These are phyloP conservation scores for Pyrrhosoma nymphula DNA, from an alignment of 2,888 invertebrate genomes.

Conservation along the genomic window DNA sequence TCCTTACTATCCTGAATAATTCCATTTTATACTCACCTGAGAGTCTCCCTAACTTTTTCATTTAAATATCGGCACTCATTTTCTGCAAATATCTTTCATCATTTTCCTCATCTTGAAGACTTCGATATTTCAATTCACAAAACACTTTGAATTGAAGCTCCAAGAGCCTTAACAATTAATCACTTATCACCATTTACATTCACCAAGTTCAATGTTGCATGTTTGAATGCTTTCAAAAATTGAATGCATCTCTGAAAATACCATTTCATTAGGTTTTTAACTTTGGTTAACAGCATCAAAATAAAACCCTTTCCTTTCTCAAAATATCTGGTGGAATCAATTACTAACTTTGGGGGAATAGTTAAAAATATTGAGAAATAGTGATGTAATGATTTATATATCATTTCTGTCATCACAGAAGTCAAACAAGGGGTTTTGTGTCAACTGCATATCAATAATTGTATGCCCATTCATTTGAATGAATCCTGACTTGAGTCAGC, in stretches of 20 bases:
- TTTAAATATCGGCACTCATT: background rate
- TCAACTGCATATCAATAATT: background rate
- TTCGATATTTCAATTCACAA: no score
- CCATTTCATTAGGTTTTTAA: background rate
- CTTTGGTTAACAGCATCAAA: conserved; percentile 16
- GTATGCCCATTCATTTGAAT: background rate
- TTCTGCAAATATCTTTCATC: background rate
- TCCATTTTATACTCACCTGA: conserved; percentile 44
- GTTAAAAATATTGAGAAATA: background rate
- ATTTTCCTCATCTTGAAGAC: no score
- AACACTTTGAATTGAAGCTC: no score
- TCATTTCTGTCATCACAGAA: background rate
- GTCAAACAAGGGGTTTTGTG: background rate
- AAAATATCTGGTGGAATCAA: background rate
- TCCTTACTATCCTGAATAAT: background rate
- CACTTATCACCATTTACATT: background rate
- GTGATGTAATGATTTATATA: background rate
- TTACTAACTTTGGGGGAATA: background rate
- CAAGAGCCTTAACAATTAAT: background rate
- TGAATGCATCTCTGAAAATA: background rate
- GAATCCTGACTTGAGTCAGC: background rate
- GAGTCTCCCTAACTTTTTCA: conserved; percentile 62
- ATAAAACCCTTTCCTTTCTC: background rate
- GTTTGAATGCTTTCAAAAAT: background rate
- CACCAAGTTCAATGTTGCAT: background rate